Evolutionary conservation across 2,113 vertebrate genomes (phyloP), one percentile per base, ranked within the genome.

Genomic region (Rhagologus leucostigma): DNA sequence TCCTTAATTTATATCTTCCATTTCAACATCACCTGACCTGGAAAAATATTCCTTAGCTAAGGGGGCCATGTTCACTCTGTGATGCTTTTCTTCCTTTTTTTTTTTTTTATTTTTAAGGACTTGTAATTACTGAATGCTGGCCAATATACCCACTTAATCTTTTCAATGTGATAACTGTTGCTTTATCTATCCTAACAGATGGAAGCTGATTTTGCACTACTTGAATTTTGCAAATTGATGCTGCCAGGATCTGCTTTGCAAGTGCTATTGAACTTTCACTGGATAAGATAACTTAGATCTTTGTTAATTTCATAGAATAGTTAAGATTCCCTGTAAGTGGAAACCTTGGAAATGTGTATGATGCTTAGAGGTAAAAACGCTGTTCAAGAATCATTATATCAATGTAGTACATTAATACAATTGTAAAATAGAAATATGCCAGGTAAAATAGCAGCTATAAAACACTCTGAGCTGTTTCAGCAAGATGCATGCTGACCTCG

Each of bases 131-230:
- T 76, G 74, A 92, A 82, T 82, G 70, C 88, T 94, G 67, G 47
- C 77, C 65, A 84, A 93, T 95, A 76, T 89, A 57, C 35, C 91
- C 84, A 82, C 55, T 94, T 93, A 82, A 91, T 88, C 82, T 79
- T 94, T 94, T 64, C 46, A 77, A 24, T 60, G 52, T 85, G 79
- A 83, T 90, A 96, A 96, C 67, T 88, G 56, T 89, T 94, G 27
- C 73, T 95, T 92, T 96, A 89, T 95, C 86, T 90, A 4, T 68
- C n/a, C 42, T 92, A 94, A 93, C 81, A 94, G 82, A 95, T 95
- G 68, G 73, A 94, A 96, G 89, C 77, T 97, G 95, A 96, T 86
- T 97, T 97, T 96, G 81, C 95, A 95, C 42, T 96, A 94, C 96
- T 92, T 89, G 33, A 95, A 67, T 96, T 97, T 97, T 81, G 65